phyloP scores from a whole-genome alignment of 2,888 invertebrate species.

The Morpho achilles region DNA sequence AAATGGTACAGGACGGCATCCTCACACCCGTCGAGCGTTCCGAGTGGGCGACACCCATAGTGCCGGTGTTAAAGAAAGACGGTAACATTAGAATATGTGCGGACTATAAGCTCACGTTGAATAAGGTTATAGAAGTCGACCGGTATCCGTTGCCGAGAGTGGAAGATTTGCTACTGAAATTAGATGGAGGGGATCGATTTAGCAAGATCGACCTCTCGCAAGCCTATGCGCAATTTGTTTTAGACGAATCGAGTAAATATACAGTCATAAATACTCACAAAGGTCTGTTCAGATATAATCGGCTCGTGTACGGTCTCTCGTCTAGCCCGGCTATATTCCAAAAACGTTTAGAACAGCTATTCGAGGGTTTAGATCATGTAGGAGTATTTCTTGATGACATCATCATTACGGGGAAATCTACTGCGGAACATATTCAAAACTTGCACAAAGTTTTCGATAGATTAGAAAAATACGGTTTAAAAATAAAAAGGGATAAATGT shows the following conservation, averaged over 20 bases:
- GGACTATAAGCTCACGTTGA: too few relatives aligned
- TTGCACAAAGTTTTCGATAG: conserved; percentile 18
- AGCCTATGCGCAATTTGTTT: too few relatives aligned
- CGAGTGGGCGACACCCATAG: too few relatives aligned
- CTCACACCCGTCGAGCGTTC: too few relatives aligned
- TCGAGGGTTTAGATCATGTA: conserved; percentile 25
- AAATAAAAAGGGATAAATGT: conserved; percentile 11
- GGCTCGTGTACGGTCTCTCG: conserved; percentile 5
- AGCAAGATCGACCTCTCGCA: too few relatives aligned
- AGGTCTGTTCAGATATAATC: conserved; percentile 2
- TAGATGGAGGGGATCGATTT: too few relatives aligned
- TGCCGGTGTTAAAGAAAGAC: too few relatives aligned
- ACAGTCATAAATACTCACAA: not conserved
- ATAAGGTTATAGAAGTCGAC: too few relatives aligned
- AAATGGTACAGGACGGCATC: too few relatives aligned
- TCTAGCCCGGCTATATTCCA: conserved; percentile 37
- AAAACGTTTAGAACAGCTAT: conserved; percentile 34
- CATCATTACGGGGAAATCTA: conserved; percentile 13
- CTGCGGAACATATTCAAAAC: conserved; percentile 9
- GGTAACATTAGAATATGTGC: too few relatives aligned
- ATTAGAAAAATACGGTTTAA: conserved; percentile 7
- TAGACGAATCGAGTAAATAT: not conserved
- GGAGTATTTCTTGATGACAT: conserved; percentile 23
- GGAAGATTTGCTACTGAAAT: too few relatives aligned
- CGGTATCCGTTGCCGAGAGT: too few relatives aligned